Base-by-base conservation (phyloP, 1,140 invertebrate species). In the Streblospio benedicti region DNA sequence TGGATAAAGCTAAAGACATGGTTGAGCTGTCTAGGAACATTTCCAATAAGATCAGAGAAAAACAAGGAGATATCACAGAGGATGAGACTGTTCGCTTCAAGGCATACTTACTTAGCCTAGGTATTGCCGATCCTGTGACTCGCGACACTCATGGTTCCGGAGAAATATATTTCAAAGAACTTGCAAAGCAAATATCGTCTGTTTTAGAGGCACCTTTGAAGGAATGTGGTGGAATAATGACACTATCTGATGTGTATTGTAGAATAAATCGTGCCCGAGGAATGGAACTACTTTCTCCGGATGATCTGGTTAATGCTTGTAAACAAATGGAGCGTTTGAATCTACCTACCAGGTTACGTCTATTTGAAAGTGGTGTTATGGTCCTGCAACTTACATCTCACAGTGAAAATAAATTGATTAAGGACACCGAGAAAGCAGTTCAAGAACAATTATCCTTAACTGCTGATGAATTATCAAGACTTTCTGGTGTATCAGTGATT, bases 21-120 rank as follows among this genome's bases (percentile, higher is more conserved):
- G 94, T 98, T 20, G 76, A 81, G 2, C 80, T 98, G 64, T 91
- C 93, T 0, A 92, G 91, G 74, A 89, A 82, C 60, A 97, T 99
- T 70, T 93, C 93, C 38, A 84, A 84, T 57, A 95, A 94, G 84
- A 92, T 98, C 68, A 84, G 88, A 81, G 91, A 95, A 68, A 91
- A 89, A 71, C 90, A 96, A 82, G 93, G 92, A 28, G 90, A 93
- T 70, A 92, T 97, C 63, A 94, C 91, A 12, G 92, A 97, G 75
- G 95, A 98, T 82, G 96, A 99, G 81, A 97, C 94, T 6, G 83
- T 97, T 16, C 84, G 86, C 65, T 97, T 99, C 70, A 96, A 97
- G 75, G 90, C 93, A 0, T 95, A 98, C 72, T 79, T 99, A 38
- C 83, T 99, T 75, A 96, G 92, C 76, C 83, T 99, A 65, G 95